Evolutionary conservation across 2,113 vertebrate species (phyloP).

Genomic region (Chrysemys picta): DNA sequence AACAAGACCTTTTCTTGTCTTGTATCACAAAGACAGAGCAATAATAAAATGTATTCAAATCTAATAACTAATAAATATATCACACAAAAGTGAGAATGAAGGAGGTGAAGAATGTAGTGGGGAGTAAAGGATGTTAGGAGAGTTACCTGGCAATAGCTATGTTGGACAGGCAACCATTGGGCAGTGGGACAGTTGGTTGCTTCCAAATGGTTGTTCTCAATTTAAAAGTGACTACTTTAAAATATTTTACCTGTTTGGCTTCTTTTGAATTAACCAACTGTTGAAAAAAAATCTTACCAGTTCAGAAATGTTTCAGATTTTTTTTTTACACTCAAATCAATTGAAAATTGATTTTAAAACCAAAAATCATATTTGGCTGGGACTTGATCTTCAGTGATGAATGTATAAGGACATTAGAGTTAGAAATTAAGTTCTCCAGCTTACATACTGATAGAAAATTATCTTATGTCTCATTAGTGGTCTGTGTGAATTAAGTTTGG

Average conservation of each 20-base stretch:
- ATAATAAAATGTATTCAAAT: not conserved
- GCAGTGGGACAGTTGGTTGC: not conserved
- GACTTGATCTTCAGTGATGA: not conserved
- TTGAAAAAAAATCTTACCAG: not conserved
- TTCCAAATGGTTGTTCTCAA: not conserved
- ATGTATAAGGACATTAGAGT: constrained; percentile 37
- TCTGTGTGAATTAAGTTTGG: not conserved
- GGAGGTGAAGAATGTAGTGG: not conserved
- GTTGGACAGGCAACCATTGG: not conserved
- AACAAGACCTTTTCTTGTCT: not conserved
- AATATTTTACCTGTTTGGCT: not conserved
- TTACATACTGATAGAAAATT: constrained; percentile 1
- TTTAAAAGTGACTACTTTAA: not conserved
- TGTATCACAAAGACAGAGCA: not conserved
- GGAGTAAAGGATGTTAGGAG: not conserved
- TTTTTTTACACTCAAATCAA: not conserved
- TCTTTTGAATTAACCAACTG: not conserved
- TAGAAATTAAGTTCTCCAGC: not conserved
- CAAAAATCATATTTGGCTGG: constrained; percentile 10
- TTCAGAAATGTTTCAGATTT: not conserved
- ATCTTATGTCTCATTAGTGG: not conserved
- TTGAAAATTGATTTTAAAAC: constrained; percentile 31
- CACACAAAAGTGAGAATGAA: not conserved
- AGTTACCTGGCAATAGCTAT: not conserved
- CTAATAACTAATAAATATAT: not conserved